Evolutionary conservation across 2,888 invertebrate species (phyloP).

Genomic region (Pyrrhosoma nymphula): DNA sequence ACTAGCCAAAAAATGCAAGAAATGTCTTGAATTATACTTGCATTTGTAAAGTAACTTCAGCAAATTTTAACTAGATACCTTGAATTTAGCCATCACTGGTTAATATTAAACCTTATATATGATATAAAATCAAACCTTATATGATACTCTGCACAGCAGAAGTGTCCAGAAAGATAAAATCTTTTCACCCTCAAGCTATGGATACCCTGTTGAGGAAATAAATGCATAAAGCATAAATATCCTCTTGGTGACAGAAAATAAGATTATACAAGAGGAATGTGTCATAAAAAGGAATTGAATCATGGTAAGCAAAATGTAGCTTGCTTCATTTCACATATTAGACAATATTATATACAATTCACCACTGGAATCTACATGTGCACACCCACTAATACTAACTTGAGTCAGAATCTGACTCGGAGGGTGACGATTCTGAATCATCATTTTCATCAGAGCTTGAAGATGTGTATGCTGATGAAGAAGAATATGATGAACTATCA

Average conservation of each 20-base stretch:
- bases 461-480: background rate
- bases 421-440: background rate
- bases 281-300: background rate
- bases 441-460: conserved; percentile 26
- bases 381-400: background rate
- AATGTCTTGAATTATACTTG: too few species aligned
- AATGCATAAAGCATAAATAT: too few species aligned
- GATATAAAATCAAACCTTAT: too few species aligned
- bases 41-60: too few species aligned
- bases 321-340: background rate
- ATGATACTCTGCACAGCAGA: too few species aligned
- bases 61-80: too few species aligned
- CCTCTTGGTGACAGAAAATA: background rate
- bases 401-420: background rate
- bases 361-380: background rate
- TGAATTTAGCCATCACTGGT: too few species aligned
- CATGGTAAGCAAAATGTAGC: background rate
- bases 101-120: too few species aligned
- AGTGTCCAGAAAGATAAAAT: too few species aligned
- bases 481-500: conserved; percentile 39
- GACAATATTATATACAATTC: background rate
- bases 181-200: too few species aligned
- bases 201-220: background rate
- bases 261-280: background rate
- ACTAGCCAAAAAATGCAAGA: too few species aligned